Percentiles rank a stretch among this genome's conserved stretches.
These are phyloP conservation scores for Rhinichthys osculus DNA, from an alignment of 2,797 vertebrate species.

Conservation along the genomic window DNA sequence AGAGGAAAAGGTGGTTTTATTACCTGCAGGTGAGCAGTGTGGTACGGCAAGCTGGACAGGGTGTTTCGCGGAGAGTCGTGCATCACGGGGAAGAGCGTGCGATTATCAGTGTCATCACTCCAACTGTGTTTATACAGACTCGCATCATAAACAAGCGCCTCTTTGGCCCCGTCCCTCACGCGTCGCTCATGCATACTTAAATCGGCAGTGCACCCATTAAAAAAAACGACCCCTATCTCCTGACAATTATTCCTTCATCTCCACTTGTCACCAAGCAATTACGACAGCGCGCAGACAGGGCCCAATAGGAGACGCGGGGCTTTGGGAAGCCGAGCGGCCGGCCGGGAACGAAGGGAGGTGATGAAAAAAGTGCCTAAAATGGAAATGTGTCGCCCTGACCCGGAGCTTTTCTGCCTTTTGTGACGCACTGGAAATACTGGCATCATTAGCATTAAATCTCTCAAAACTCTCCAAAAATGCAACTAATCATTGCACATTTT, in stretches of 20 bases:
- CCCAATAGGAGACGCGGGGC: slow-evolving; percentile 70
- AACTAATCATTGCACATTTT: slow-evolving; percentile 60
- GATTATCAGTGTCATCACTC: slow-evolving; percentile 96
- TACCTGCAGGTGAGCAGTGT: slow-evolving; percentile 91
- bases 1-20: slow-evolving; percentile 77
- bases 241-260: slow-evolving; percentile 99
- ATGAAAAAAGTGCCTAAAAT: slow-evolving; percentile 88
- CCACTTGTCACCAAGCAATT: slow-evolving; percentile 99
- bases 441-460: slow-evolving; percentile 79
- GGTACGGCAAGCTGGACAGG: slow-evolving; percentile 70
- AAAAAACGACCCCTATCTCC: slow-evolving; percentile 86
- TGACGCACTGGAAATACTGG: slow-evolving; percentile 79
- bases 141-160: slow-evolving; percentile 99
- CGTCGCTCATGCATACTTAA: slow-evolving; percentile 95
- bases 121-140: slow-evolving; percentile 97
- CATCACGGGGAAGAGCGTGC: slow-evolving; percentile 89
- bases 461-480: slow-evolving; percentile 58
- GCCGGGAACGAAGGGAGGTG: slow-evolving; percentile 46
- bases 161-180: slow-evolving; percentile 79
- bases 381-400: slow-evolving; percentile 91
- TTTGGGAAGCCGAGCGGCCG: slow-evolving; percentile 58
- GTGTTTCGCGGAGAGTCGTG: slow-evolving; percentile 68
- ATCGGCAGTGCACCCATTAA: slow-evolving; percentile 95
- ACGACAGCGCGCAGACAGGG: slow-evolving; percentile 72
- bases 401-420: slow-evolving; percentile 82